Conservation (phyloP, 2,113 vertebrate species). For the Odontophorus gujanensis region DNA sequence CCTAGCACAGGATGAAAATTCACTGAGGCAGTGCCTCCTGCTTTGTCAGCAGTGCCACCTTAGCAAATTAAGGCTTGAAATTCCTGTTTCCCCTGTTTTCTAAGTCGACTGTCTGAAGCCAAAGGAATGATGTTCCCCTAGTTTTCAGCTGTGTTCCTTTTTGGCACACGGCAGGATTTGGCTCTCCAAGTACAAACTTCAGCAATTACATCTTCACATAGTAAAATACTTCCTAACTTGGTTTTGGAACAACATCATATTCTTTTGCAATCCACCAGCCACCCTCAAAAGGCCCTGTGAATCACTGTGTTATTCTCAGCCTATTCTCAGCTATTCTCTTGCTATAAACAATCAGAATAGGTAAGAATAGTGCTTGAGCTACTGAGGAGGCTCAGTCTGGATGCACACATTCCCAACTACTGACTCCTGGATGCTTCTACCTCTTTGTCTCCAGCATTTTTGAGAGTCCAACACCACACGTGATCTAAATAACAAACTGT, state of each 20-base stretch:
- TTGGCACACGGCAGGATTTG: not conserved
- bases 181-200: not conserved
- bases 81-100: not conserved
- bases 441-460: not conserved
- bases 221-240: slow-evolving; percentile 38
- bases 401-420: not conserved
- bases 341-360: not conserved
- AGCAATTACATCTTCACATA: slow-evolving; percentile 27
- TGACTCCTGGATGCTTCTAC: not conserved
- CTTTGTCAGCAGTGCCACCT: not conserved
- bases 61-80: not conserved
- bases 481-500: not conserved
- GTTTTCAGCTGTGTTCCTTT: not conserved
- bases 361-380: not conserved
- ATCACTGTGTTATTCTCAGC: not conserved
- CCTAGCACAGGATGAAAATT: not conserved
- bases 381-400: not conserved
- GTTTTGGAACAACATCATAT: slow-evolving; percentile 4
- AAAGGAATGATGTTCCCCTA: not conserved
- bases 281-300: not conserved
- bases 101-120: not conserved
- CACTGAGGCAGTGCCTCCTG: not conserved
- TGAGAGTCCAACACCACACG: not conserved
- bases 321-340: not conserved
- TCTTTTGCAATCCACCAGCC: not conserved